phyloP scores from a whole-genome alignment of 2,113 vertebrate genomes.

The Cryptomyrus ogoouensis region DNA sequence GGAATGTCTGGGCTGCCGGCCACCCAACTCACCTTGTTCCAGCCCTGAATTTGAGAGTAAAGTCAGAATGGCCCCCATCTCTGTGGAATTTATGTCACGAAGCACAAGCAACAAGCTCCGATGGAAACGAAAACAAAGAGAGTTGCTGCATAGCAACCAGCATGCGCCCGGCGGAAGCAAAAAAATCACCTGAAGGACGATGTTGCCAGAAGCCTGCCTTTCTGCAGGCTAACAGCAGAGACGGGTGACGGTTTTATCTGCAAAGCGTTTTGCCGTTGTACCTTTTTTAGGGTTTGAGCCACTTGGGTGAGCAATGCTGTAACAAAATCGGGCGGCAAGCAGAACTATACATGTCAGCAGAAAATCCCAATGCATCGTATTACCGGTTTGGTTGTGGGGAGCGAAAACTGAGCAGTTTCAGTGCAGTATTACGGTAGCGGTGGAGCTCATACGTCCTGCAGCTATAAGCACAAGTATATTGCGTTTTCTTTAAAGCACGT shows the following conservation, averaged over 20 bases:
- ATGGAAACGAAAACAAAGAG: background rate
- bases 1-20: background rate
- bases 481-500: background rate
- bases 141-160: background rate
- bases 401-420: background rate
- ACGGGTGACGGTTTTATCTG: background rate
- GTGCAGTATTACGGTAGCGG: background rate
- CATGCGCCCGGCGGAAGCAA: background rate
- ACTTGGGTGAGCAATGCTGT: background rate
- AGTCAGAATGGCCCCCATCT: background rate
- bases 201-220: background rate
- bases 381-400: background rate
- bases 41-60: background rate
- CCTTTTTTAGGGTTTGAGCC: background rate
- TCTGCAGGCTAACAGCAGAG: background rate
- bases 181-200: background rate
- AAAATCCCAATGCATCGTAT: background rate
- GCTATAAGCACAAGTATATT: background rate
- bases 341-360: background rate
- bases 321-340: background rate
- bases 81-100: background rate
- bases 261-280: background rate
- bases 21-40: background rate
- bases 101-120: background rate
- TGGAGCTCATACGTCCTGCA: background rate